These are phyloP conservation scores for Polymixis lichenea DNA, from an alignment of 2,888 invertebrate genomes.

Conservation along the genomic window DNA sequence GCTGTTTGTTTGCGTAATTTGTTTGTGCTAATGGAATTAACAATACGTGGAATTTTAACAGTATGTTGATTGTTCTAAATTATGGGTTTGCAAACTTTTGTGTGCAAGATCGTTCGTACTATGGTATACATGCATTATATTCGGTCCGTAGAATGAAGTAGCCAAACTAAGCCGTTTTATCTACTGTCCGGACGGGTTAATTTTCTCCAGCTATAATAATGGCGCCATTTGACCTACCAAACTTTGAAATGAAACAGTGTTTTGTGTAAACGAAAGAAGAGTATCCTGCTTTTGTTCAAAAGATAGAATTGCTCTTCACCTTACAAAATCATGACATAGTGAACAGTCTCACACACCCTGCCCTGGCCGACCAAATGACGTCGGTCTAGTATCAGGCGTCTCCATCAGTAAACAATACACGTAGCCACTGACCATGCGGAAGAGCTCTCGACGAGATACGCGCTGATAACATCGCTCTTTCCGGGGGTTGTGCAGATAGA, in stretches of 20 bases:
- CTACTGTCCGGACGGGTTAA: no score
- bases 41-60: not conserved
- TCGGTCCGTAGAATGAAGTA: not conserved
- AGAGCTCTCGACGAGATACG: conserved; percentile 33
- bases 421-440: conserved; percentile 29
- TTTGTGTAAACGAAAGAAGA: not conserved
- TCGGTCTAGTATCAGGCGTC: conserved; percentile 21
- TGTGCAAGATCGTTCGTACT: not conserved
- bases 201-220: no score
- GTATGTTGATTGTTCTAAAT: not conserved
- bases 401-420: conserved; percentile 43
- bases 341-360: not conserved
- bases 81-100: not conserved
- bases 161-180: not conserved
- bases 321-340: not conserved
- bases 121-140: not conserved
- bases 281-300: not conserved
- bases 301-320: not conserved
- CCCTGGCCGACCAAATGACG: conserved; percentile 19
- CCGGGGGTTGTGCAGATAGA: not conserved
- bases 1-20: conserved; percentile 9
- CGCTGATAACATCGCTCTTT: conserved; percentile 31
- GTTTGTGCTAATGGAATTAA: not conserved
- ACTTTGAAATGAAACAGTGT: not conserved
- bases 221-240: no score